phyloP scores from a whole-genome alignment of 2,888 invertebrate genomes.

The Metellina segmentata region DNA sequence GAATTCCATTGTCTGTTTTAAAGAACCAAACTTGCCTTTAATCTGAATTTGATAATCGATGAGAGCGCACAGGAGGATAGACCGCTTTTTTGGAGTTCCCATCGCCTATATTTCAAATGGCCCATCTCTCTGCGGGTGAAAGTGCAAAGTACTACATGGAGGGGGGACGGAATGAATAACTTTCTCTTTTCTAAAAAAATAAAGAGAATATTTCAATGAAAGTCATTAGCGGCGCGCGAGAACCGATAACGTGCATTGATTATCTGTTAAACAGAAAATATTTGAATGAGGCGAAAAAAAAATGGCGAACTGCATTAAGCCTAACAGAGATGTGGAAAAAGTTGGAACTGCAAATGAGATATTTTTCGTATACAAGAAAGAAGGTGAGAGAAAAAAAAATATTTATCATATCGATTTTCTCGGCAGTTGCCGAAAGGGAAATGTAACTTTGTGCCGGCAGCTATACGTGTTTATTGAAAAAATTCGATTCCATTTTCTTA shows the following conservation, averaged over 20 bases:
- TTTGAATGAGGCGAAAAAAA: constrained; percentile 49
- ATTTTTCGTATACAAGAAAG: constrained; percentile 10
- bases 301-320: constrained; percentile 28
- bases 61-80: neutral
- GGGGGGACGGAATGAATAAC: constrained; percentile 8
- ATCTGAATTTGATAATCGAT: constrained; percentile 56
- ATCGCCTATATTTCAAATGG: neutral
- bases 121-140: constrained; percentile 5
- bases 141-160: constrained; percentile 17
- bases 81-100: neutral
- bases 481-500: constrained; percentile 56
- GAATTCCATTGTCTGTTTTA: neutral
- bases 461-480: constrained; percentile 54
- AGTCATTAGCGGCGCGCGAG: constrained; percentile 53
- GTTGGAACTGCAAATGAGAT: constrained; percentile 57
- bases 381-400: constrained; percentile 35
- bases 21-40: constrained; percentile 6
- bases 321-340: constrained; percentile 13
- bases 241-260: constrained; percentile 63
- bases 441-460: constrained; percentile 36
- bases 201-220: constrained; percentile 58
- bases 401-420: constrained; percentile 63
- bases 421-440: constrained; percentile 36
- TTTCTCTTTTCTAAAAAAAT: neutral
- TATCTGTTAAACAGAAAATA: constrained; percentile 69